These are phyloP conservation scores for Thalassaphorura encarpata DNA, from an alignment of 1,140 invertebrate species.

Conservation along the genomic window DNA sequence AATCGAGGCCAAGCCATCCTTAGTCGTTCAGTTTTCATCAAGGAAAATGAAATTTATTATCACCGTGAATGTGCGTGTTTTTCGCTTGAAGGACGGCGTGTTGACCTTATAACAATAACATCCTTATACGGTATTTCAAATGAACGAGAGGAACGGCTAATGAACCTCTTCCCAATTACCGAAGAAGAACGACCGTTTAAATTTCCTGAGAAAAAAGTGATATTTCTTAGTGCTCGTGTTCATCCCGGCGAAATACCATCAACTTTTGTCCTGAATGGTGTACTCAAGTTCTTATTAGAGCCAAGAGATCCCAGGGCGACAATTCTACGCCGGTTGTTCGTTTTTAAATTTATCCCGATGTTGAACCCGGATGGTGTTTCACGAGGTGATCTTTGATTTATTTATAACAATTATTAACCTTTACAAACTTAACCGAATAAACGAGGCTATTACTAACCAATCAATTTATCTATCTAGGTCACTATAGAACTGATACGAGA, in stretches of 20 bases:
- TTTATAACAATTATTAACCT: not conserved
- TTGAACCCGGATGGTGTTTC: slow-evolving; percentile 87
- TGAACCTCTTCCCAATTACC: slow-evolving; percentile 64
- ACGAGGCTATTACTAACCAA: too few relatives aligned
- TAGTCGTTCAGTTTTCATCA: not conserved
- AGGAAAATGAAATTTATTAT: slow-evolving; percentile 66
- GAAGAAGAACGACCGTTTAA: slow-evolving; percentile 56
- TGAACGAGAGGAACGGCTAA: slow-evolving; percentile 58
- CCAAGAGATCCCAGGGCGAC: slow-evolving; percentile 58
- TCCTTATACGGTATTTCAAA: slow-evolving; percentile 65
- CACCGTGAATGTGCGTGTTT: slow-evolving; percentile 69
- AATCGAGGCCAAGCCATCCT: slow-evolving; percentile 31
- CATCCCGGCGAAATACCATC: slow-evolving; percentile 74
- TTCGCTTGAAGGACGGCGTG: slow-evolving; percentile 66
- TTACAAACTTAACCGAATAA: not conserved
- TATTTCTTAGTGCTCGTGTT: slow-evolving; percentile 66
- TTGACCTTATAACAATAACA: slow-evolving; percentile 80
- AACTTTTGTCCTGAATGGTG: slow-evolving; percentile 87
- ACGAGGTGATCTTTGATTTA: slow-evolving; percentile 32
- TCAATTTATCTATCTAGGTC: slow-evolving; percentile 48
- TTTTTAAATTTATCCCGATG: slow-evolving; percentile 88
- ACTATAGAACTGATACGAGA: slow-evolving; percentile 78
- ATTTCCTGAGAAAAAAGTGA: slow-evolving; percentile 63
- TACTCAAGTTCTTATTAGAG: slow-evolving; percentile 65
- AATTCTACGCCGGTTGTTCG: slow-evolving; percentile 60